Base-by-base conservation (phyloP, 2,888 invertebrate genomes). In the Spisula solida region DNA sequence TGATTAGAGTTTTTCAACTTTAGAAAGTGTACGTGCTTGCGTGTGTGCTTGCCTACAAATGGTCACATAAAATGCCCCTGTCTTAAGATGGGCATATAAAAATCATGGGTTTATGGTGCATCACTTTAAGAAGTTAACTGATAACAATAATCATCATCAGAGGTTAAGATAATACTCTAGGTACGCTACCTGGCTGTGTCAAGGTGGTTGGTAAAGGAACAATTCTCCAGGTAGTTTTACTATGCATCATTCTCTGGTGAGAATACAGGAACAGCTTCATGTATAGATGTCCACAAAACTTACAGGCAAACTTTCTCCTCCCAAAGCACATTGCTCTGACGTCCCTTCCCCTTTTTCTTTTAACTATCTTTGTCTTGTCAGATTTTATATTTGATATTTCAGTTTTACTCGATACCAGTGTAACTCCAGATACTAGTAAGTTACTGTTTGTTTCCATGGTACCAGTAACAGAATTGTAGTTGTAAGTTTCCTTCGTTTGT, bases 221-320 rank as follows among this genome's bases (percentile, higher is more conserved):
- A n/a, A 81, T 18, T 4, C 81, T 60, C 85, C 79, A 79, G 31
- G 87, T 80, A 80, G 51, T 60, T 55, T 47, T 66, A 55, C 47
- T 29, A 81, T 89, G 87, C 25, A 81, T 84, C 31, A 70, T 41
- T 55, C 85, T 86, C 86, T 84, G 87, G 47, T 92, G 90, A 6
- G 81, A 34, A 56, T 92, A 87, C 48, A 90, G 60, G 60, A 86
- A 90, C 8, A 87, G 87, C 47, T 84, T 81, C 60, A 86, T 87
- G 75, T 85, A 89, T n/a, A 88, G 56, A 47, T 86, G 79, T 41
- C 89, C 41, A 70, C 88, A 85, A 18, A 56, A 82, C 78, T 89
- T 90, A 78, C 92, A 88, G 8, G 87, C 83, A 81, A 78, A 87
- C 31, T 81, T 55, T 29, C 86, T 82, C 16, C 87, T 88, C 79